phyloP scores from a whole-genome alignment of 1,140 invertebrate genomes.

The Pachypeltis micranthus region DNA sequence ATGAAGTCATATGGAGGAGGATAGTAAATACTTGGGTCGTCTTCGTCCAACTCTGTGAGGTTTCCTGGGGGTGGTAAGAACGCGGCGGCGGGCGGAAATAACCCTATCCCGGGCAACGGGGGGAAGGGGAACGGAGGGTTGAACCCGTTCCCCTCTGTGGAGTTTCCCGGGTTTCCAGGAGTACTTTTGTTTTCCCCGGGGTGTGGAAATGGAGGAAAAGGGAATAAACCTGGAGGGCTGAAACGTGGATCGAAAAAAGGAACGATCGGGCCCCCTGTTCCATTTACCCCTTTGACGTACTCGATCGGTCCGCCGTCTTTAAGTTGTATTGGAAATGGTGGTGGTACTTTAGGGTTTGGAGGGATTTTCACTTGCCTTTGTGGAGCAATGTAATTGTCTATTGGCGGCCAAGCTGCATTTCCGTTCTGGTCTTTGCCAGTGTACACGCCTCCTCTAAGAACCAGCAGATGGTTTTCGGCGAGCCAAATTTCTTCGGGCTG shows the following conservation, averaged over 20 bases:
- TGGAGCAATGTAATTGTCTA: constrained; percentile 70
- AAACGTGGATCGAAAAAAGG: constrained; percentile 40
- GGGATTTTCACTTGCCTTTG: constrained; percentile 66
- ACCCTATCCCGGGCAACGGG: constrained; percentile 28
- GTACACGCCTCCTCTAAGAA: constrained; percentile 60
- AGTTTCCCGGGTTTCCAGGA: constrained; percentile 40
- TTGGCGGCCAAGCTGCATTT: constrained; percentile 51
- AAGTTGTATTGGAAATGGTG: constrained; percentile 78
- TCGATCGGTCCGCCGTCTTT: constrained; percentile 63
- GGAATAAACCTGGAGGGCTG: constrained; percentile 28
- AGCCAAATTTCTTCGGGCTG: constrained; percentile 78
- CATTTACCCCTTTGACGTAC: constrained; percentile 44
- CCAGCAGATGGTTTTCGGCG: constrained; percentile 73
- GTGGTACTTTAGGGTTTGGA: constrained; percentile 59
- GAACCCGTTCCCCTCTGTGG: constrained; percentile 39
- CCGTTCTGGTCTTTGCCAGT: constrained; percentile 33
- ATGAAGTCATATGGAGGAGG: constrained; percentile 78
- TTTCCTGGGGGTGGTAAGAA: constrained; percentile 57
- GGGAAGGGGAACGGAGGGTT: constrained; percentile 32
- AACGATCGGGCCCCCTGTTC: constrained; percentile 26
- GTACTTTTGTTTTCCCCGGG: constrained; percentile 1
- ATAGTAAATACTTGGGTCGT: constrained; percentile 80
- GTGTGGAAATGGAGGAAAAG: constrained; percentile 33
- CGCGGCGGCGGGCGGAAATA: constrained; percentile 51
- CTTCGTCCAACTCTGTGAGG: constrained; percentile 65